Evolutionary conservation across 1,140 invertebrate genomes (phyloP).

Genomic region (Chlorops oryzae): DNA sequence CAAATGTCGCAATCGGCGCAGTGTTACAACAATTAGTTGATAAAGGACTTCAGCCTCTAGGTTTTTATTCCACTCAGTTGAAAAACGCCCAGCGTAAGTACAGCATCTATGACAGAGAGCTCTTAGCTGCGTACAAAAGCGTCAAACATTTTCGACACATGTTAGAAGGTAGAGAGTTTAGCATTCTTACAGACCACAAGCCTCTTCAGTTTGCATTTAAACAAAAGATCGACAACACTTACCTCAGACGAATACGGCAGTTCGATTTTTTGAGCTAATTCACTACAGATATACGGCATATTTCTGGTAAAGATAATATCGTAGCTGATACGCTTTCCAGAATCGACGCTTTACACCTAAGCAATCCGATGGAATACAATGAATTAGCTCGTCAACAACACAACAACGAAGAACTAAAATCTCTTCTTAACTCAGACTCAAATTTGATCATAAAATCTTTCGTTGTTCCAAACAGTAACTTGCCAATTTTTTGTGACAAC

Average conservation of each 20-base stretch:
- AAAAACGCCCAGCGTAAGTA: conserved; percentile 30
- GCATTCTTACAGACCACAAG: conserved; percentile 23
- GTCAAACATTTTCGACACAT: conserved; percentile 22
- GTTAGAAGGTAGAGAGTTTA: conserved; percentile 23
- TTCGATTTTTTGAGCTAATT: conserved; percentile 44
- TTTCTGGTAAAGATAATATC: conserved; percentile 34
- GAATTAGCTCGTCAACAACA: conserved; percentile 22
- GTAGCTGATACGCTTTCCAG: conserved; percentile 23
- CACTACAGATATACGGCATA: conserved; percentile 38
- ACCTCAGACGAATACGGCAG: conserved; percentile 27
- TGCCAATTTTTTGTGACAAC: conserved; percentile 45
- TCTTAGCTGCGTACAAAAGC: conserved; percentile 32
- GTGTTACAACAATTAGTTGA: conserved; percentile 28
- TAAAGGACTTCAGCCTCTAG: conserved; percentile 31
- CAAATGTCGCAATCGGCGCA: conserved; percentile 27
- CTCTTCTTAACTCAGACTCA: too few species aligned
- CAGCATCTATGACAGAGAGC: conserved; percentile 35
- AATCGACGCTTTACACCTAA: background rate
- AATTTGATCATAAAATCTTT: too few species aligned
- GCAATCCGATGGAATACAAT: conserved; percentile 35
- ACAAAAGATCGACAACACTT: conserved; percentile 21
- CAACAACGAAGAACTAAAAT: too few species aligned
- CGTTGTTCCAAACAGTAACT: conserved; percentile 22
- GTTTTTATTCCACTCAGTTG: conserved; percentile 44
- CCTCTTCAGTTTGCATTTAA: conserved; percentile 21